Base-by-base conservation (phyloP, 2,797 vertebrate species). In the Oreonectes daqikongensis region DNA sequence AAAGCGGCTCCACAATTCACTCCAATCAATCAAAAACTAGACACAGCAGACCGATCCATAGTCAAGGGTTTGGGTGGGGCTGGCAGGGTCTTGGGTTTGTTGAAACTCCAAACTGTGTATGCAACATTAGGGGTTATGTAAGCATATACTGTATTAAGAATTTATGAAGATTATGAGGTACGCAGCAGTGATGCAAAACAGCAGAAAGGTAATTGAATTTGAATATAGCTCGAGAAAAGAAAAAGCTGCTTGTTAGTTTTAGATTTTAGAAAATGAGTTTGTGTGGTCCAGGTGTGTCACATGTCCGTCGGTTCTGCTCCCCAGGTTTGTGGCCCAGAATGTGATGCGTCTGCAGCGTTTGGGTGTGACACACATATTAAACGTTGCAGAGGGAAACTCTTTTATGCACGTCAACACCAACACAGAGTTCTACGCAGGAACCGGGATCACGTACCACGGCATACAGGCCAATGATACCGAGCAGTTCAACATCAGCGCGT, bases 401-500 rank as follows among this genome's bases (percentile, higher is more conserved):
- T 99, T 99, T 89, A 99, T 99, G 97, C 97, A 99, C 0, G 97
- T 99, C 85, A 98, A 99, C 91, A 99, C 97, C 79, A 95, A 88
- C 5, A 91, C 90, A 17, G 96, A 93, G 70, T 99, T 97, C 91
- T 99, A 99, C 78, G 85, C 94, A 66, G 97, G 95, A 85, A 95
- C 95, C 0, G 94, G 94, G 86, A 97, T 99, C 91, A 91, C 86
- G 64, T 99, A 99, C 91, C 93, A 95, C 61, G 97, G 97, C 76
- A 95, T 99, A 87, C 94, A 92, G 87, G 97, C 95, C 82, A 97
- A 98, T 0, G 97, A 99, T 84, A 98, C 96, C 0, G 92, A 94
- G 81, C 92, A 96, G 70, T 99, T 98, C 89, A 92, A 95, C 92
- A 95, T 99, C 88, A 95, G 96, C 81, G 92, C 93, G 89, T 97